Percentiles rank a stretch among this genome's conserved stretches.
Evolutionary conservation across 2,113 vertebrate genomes (phyloP).

Genomic region (rabbit (Oryctolagus cuniculus)): DNA sequence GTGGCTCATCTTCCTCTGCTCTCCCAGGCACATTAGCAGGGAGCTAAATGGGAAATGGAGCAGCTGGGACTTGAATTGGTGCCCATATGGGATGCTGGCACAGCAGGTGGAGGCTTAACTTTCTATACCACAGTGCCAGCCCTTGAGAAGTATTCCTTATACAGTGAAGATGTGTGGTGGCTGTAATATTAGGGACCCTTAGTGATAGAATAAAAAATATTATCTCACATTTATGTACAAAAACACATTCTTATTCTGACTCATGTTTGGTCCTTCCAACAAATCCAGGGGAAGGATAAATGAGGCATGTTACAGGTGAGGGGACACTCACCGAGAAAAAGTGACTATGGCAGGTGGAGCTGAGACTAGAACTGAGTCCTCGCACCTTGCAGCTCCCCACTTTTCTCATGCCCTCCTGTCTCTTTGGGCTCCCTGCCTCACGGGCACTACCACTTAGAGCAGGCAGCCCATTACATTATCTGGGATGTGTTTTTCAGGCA

Average conservation of each 20-base stretch:
- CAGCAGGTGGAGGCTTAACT: too few species aligned
- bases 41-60: too few species aligned
- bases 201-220: neutral
- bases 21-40: too few species aligned
- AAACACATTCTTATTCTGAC: neutral
- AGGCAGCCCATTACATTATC: neutral
- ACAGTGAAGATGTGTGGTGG: neutral
- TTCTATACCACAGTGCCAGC: too few species aligned
- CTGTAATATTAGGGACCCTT: neutral
- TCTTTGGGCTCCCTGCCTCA: neutral
- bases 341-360: neutral
- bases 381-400: too few species aligned
- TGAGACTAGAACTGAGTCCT: neutral
- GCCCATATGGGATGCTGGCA: too few species aligned
- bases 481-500: neutral
- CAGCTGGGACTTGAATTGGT: too few species aligned
- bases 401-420: neutral
- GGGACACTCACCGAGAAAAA: neutral
- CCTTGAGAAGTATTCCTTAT: too few species aligned
- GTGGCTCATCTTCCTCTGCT: too few species aligned
- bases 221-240: neutral
- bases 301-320: neutral
- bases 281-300: neutral
- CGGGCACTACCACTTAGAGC: neutral
- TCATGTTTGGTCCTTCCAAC: neutral